Evolutionary conservation across 2,113 vertebrate species (phyloP), one percentile per base, ranked within the genome.

Genomic region (Phalacrocorax aristotelis): DNA sequence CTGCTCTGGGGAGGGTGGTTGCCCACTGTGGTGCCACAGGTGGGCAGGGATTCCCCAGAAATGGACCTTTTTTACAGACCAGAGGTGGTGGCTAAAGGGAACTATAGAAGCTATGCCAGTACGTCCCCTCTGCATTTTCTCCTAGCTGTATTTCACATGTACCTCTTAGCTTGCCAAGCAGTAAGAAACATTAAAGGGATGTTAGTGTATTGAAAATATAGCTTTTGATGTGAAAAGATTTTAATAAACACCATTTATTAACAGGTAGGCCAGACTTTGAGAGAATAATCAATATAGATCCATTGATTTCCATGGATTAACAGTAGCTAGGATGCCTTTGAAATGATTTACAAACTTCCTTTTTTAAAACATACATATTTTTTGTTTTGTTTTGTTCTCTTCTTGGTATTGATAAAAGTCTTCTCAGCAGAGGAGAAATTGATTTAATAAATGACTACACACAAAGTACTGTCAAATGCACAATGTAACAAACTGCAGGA

Each of bases 161-260:
- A 40, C 15, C 6, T 44, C 34, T 83, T 34, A 65, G 27, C 40
- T 54, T 87, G 21, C 36, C 49, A 87, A 75, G 61, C 21, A 87
- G 0, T 30, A 46, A 83, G 23, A 1, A 90, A 82, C 10, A 46
- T 80, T 65, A 58, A 68, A 68, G 21, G 26, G 15, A 36, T 30
- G 36, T 57, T 81, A 51, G 26, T 57, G 16, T 44, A 65, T 34
- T 80, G 30, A 83, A 94, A 94, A 87, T 58, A 74, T 4, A 62
- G 5, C 10, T 72, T 83, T 65, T 87, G 55, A 70, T 79, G 51
- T 51, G 34, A 81, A 76, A 91, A 75, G 23, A 54, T 91, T 96
- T 81, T 92, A 95, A 92, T 92, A 93, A 82, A 87, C 58, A 64
- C 12, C 11, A 84, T 89, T 94, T 87, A 80, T 95, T 95, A 93